Conservation (phyloP, 2,113 vertebrate genomes). For the Charadrius vociferus region DNA sequence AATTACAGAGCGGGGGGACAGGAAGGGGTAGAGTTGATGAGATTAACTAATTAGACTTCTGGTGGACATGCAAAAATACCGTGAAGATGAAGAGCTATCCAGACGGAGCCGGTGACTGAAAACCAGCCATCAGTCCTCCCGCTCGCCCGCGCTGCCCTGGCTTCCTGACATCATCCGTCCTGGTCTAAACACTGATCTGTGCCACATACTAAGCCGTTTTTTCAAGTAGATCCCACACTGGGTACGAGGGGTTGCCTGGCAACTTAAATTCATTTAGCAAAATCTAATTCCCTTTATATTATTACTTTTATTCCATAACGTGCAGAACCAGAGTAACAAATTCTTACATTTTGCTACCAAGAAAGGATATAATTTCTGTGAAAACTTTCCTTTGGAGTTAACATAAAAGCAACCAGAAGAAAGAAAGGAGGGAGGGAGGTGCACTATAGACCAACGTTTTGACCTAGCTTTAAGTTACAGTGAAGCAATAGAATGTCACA, state of each 20-base stretch:
- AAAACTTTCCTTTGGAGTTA: not conserved
- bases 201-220: not conserved
- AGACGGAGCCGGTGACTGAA: rapidly evolving
- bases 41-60: not conserved
- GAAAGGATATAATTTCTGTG: not conserved
- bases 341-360: not conserved
- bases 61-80: not conserved
- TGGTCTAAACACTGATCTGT: not conserved
- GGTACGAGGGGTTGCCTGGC: not conserved
- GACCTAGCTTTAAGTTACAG: conserved; percentile 56
- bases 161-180: not conserved
- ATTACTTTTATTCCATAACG: not conserved
- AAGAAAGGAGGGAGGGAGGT: not conserved
- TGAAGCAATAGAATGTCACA: conserved; percentile 48
- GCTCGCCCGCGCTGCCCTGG: not conserved
- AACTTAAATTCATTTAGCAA: conserved; percentile 25
- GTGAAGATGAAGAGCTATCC: not conserved
- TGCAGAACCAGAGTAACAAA: not conserved
- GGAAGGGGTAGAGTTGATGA: not conserved
- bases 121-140: not conserved
- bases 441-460: not conserved
- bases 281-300: conserved; percentile 34
- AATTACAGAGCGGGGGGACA: not conserved
- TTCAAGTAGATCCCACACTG: not conserved
- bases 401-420: not conserved